Conservation (phyloP, 2,797 vertebrate species). For the Microcaecilia unicolor region DNA sequence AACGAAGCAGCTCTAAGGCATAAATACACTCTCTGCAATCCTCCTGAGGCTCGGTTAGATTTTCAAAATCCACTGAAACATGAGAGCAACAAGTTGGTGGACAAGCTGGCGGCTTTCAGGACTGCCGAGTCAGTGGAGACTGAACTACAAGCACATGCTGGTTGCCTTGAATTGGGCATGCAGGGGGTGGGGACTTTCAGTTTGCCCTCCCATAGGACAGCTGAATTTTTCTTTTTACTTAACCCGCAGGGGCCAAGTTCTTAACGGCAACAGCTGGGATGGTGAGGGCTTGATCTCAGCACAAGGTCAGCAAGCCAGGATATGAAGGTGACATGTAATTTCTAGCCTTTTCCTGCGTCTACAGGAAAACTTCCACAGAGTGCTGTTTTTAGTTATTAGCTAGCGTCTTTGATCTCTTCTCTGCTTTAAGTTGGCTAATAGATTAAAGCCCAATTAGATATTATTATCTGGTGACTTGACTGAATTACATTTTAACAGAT, state of each 20-base stretch:
- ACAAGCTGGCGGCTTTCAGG: slow-evolving; percentile 28
- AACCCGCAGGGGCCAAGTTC: slow-evolving; percentile 44
- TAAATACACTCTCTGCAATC: not conserved
- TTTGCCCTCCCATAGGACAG: slow-evolving; percentile 48
- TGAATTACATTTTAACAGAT: not conserved
- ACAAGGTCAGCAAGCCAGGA: slow-evolving; percentile 41
- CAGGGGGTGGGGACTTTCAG: slow-evolving; percentile 49
- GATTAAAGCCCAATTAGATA: slow-evolving; percentile 21
- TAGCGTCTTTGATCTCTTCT: slow-evolving; percentile 37
- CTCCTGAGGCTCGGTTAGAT: not conserved
- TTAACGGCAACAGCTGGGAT: slow-evolving; percentile 47
- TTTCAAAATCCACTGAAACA: not conserved
- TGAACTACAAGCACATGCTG: slow-evolving; percentile 53
- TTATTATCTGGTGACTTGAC: slow-evolving; percentile 10
- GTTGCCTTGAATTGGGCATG: slow-evolving; percentile 26
- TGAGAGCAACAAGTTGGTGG: slow-evolving; percentile 21
- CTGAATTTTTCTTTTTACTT: slow-evolving; percentile 31
- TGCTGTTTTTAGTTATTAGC: slow-evolving; percentile 27
- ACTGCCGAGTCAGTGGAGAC: too few species aligned
- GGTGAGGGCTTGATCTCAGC: slow-evolving; percentile 21
- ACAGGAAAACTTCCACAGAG: slow-evolving; percentile 6
- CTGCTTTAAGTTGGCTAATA: slow-evolving; percentile 17
- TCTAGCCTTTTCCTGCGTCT: slow-evolving; percentile 38
- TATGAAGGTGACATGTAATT: slow-evolving; percentile 46
- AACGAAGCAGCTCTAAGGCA: not conserved